Conservation (phyloP, 1,140 invertebrate species). For the Harpegnathos saltator region DNA sequence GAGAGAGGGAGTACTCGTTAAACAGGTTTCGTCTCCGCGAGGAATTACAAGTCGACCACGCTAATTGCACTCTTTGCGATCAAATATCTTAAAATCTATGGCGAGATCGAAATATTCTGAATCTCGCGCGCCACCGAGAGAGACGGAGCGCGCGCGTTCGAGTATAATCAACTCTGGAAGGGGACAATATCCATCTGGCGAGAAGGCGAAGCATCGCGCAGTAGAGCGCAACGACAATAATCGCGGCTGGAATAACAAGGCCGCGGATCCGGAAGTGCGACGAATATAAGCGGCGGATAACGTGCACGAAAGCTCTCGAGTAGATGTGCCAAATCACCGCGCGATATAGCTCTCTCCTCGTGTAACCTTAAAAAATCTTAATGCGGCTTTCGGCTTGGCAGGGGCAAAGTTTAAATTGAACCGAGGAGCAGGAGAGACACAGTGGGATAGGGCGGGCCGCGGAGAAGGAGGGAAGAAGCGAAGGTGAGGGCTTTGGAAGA, state of each 20-base stretch:
- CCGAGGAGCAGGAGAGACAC: constrained; percentile 76
- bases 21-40: constrained; percentile 71
- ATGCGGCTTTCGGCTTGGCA: constrained; percentile 80
- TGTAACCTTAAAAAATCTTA: constrained; percentile 85
- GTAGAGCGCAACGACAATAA: constrained; percentile 25
- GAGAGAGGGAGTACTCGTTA: constrained; percentile 58
- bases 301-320: constrained; percentile 59
- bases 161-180: neutral
- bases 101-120: neutral
- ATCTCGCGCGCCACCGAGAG: neutral
- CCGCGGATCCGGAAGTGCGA: constrained; percentile 20
- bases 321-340: constrained; percentile 59
- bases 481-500: constrained; percentile 78
- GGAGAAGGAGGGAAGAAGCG: constrained; percentile 65
- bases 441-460: constrained; percentile 70
- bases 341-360: constrained; percentile 72
- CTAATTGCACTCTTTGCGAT: too few relatives aligned
- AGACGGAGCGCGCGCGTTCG: neutral
- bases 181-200: neutral
- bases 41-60: constrained; percentile 64
- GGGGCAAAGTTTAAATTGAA: constrained; percentile 86
- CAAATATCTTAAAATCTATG: neutral
- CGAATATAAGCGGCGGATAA: constrained; percentile 23
- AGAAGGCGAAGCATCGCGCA: neutral
- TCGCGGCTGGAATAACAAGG: constrained; percentile 8